Conservation (phyloP, 2,113 vertebrate genomes). For the Phocoena phocoena region DNA sequence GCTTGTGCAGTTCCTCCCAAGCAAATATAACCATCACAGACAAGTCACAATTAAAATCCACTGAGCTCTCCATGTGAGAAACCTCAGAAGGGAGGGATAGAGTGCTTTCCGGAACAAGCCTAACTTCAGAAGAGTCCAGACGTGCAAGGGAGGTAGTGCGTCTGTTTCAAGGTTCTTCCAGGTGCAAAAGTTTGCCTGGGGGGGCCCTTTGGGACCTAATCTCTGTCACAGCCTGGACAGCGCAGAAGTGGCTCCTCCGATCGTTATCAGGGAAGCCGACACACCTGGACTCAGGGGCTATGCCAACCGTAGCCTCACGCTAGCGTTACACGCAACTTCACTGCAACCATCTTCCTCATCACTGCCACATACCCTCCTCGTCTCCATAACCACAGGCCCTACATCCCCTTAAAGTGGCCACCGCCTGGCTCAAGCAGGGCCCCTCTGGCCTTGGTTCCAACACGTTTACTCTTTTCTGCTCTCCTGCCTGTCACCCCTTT, state of each 20-base stretch:
- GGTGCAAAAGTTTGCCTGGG: neutral
- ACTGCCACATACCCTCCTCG: neutral
- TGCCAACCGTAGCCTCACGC: too few species aligned
- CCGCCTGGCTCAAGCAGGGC: too few species aligned
- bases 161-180: neutral
- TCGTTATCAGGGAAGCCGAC: neutral
- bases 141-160: fast-evolving
- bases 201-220: neutral
- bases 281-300: neutral
- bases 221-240: too few species aligned
- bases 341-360: neutral
- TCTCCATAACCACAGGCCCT: neutral
- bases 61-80: neutral
- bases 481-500: too few species aligned
- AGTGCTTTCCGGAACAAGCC: neutral
- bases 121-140: neutral
- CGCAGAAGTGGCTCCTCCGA: neutral
- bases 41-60: neutral
- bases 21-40: neutral
- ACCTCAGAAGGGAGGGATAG: neutral
- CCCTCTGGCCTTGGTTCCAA: neutral
- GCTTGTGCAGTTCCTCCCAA: neutral
- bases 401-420: neutral
- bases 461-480: neutral
- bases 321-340: neutral